Base-by-base conservation (phyloP, 2,797 vertebrate species). In the Urocyon cinereoargenteus region DNA sequence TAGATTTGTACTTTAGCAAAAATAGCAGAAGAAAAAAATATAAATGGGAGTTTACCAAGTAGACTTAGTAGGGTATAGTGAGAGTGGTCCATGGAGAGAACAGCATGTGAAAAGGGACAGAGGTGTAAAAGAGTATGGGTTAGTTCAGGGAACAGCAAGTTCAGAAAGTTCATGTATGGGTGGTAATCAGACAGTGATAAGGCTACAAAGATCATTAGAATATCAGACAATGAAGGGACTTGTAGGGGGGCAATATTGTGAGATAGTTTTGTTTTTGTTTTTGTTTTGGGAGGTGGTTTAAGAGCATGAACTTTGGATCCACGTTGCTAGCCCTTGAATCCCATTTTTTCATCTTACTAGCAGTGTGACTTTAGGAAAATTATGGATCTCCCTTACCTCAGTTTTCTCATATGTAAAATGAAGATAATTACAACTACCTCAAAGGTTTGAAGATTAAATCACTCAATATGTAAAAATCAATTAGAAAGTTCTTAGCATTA, bases 401-500 rank as follows among this genome's bases (percentile, higher is more conserved):
- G 28, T 81, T 77, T 97, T 61, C 49, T 93, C 64, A 88, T 21
- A 51, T 81, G 36, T 51, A 88, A 91, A 96, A 93, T 88, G 22
- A 82, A 21, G 22, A 73, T 82, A 72, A 91, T 85, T 75, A 78
- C 13, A 31, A 59, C 24, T 26, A 73, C 55, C 18, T 79, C 51
- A 64, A 94, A 75, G 15, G 6, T 92, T 94, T 90, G 34, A 94
- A 62, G 45, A 70, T 82, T 49, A 91, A 96, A 85, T 90, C 19
- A 91, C 94, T 91, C 28, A 85, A 62, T 51, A 88, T 49, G 19
- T 51, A 96, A 92, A 97, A 93, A 82, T 87, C 14, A 72, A 85
- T 91, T 85, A 61, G 70, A 81, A 85, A 70, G 24, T 45, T 53
- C 59, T 36, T 26, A 18, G 59, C 61, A 72, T 79, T 64, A 28